These are phyloP conservation scores for Diorhabda elongata DNA, from an alignment of 1,140 invertebrate genomes.

Conservation along the genomic window DNA sequence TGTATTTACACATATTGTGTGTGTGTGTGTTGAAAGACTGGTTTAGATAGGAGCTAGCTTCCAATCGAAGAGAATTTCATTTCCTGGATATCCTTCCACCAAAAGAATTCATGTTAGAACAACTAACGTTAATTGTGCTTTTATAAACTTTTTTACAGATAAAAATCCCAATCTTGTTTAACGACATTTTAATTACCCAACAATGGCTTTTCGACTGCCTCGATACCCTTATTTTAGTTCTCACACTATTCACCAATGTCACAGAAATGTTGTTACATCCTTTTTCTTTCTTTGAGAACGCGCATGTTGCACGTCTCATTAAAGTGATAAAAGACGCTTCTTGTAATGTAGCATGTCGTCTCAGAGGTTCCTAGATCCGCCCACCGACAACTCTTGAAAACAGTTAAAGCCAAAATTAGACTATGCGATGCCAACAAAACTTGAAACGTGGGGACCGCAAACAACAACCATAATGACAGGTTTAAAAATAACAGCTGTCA, in stretches of 20 bases:
- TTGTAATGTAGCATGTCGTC: constrained; percentile 12
- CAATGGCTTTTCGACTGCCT: neutral
- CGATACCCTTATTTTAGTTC: neutral
- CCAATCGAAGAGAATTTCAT: too few relatives aligned
- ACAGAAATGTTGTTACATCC: neutral
- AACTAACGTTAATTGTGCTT: too few relatives aligned
- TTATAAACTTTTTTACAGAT: too few relatives aligned
- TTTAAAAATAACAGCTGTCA: constrained; percentile 25
- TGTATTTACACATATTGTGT: too few relatives aligned
- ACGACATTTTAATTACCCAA: neutral
- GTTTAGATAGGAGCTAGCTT: too few relatives aligned
- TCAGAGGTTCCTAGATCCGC: constrained; percentile 5
- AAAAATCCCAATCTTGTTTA: too few relatives aligned
- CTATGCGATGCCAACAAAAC: neutral
- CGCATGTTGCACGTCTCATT: constrained; percentile 13
- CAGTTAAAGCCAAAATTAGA: constrained; percentile 15
- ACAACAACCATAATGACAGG: constrained; percentile 20
- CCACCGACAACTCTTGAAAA: neutral
- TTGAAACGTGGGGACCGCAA: constrained; percentile 4
- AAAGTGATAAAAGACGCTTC: constrained; percentile 14
- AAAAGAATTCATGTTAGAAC: too few relatives aligned
- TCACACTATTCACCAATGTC: neutral
- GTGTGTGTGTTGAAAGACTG: too few relatives aligned
- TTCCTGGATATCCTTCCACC: too few relatives aligned
- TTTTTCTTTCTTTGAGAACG: constrained; percentile 1